Percentiles rank a stretch among this genome's conserved stretches.
phyloP scores from a whole-genome alignment of 2,888 invertebrate genomes.

The Slavum lentiscoides region DNA sequence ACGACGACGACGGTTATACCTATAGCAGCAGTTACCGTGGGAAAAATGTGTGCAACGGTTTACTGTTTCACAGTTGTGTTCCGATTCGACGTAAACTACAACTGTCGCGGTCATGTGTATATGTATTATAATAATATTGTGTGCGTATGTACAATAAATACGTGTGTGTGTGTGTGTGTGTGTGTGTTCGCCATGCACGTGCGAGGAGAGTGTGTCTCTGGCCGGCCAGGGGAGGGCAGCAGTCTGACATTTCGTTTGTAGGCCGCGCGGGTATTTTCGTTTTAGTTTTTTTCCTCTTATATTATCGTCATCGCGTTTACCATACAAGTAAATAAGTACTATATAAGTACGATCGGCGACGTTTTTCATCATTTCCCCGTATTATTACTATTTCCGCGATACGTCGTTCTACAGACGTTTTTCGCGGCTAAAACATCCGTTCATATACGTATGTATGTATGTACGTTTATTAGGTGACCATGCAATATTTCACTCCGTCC shows the following conservation, averaged over 20 bases:
- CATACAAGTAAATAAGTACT: too few relatives aligned
- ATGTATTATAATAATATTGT: neutral
- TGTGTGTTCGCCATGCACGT: neutral
- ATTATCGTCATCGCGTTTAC: neutral
- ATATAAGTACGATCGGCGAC: too few relatives aligned
- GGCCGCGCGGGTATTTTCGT: neutral
- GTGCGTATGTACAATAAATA: neutral
- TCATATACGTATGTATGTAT: too few relatives aligned
- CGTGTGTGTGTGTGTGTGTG: neutral
- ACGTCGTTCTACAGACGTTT: too few relatives aligned
- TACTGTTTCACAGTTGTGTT: slow-evolving; percentile 41
- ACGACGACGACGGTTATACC: neutral
- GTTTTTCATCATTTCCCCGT: too few relatives aligned
- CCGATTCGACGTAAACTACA: slow-evolving; percentile 5
- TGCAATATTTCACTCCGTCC: too few relatives aligned
- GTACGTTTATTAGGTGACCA: too few relatives aligned
- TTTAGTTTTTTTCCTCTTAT: neutral
- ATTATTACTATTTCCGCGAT: too few relatives aligned
- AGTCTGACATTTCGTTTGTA: slow-evolving; percentile 7
- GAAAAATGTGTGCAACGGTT: slow-evolving; percentile 46
- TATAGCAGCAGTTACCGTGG: slow-evolving; percentile 33
- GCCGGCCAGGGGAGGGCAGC: too few relatives aligned
- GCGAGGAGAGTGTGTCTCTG: too few relatives aligned
- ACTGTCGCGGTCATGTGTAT: neutral
- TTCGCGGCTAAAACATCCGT: too few relatives aligned